Percentiles rank a stretch among this genome's conserved stretches.
Evolutionary conservation across 2,888 invertebrate species (phyloP).

Genomic region (Mimachlamys varia): DNA sequence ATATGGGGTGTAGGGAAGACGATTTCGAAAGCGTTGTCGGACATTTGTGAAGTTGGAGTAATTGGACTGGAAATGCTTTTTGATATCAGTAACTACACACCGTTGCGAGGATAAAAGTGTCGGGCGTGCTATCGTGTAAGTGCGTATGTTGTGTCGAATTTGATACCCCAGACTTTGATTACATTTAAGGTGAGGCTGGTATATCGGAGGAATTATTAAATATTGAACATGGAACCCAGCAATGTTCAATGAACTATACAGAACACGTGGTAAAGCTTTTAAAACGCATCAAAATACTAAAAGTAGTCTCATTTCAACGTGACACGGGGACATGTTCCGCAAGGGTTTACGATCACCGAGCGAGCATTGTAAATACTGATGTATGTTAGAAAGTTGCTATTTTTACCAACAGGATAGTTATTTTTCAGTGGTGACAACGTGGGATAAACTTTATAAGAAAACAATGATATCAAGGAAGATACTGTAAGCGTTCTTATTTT

Average conservation of each 20-base stretch:
- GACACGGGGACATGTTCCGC: background rate
- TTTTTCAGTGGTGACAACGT: no score
- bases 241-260: background rate
- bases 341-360: no score
- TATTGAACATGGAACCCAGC: constrained; percentile 1
- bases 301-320: background rate
- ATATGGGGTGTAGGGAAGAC: constrained; percentile 29
- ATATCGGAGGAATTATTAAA: constrained; percentile 4
- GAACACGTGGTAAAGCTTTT: background rate
- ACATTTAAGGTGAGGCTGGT: background rate
- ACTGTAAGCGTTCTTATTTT: no score
- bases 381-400: background rate
- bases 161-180: constrained; percentile 1
- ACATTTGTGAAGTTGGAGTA: constrained; percentile 28
- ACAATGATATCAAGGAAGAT: no score
- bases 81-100: constrained; percentile 20
- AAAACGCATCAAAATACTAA: background rate
- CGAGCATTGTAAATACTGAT: background rate
- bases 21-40: constrained; percentile 17
- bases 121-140: background rate
- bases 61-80: constrained; percentile 25
- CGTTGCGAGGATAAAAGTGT: background rate
- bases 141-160: background rate
- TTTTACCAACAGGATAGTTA: no score
- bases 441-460: no score